These are phyloP conservation scores for Proterorhinus semilunaris DNA, from an alignment of 2,113 vertebrate genomes.

Conservation along the genomic window DNA sequence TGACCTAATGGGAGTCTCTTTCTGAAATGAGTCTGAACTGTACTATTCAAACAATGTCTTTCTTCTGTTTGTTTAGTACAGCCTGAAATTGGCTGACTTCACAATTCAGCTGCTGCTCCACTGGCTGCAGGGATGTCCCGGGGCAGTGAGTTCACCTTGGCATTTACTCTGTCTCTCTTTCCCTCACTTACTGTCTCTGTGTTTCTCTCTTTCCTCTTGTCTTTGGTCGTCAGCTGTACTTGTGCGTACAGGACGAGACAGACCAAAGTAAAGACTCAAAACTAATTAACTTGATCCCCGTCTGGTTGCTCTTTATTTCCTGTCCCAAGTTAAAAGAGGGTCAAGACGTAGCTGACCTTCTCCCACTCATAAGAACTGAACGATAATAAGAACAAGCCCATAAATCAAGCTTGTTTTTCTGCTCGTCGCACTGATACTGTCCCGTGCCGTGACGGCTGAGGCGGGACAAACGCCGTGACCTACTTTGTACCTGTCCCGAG, in stretches of 20 bases:
- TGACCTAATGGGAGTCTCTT: background rate
- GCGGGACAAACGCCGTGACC: constrained; percentile 35
- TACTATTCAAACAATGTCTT: background rate
- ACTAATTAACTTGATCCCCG: background rate
- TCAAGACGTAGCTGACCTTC: background rate
- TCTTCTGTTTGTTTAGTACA: background rate
- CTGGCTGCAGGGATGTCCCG: background rate
- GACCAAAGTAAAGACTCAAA: background rate
- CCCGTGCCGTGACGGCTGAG: background rate
- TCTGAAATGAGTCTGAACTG: background rate
- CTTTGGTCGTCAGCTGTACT: background rate
- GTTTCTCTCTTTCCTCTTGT: background rate
- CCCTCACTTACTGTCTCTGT: background rate
- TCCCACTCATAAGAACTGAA: no score
- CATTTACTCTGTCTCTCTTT: constrained; percentile 13
- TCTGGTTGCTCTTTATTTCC: background rate
- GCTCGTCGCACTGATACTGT: constrained; percentile 4
- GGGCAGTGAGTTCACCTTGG: constrained; percentile 47
- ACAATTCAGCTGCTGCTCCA: background rate
- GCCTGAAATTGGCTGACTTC: background rate
- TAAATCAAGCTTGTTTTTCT: background rate
- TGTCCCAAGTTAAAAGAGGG: background rate
- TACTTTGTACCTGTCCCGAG: constrained; percentile 25
- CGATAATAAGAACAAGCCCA: no score
- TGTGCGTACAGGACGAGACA: background rate